These are phyloP conservation scores for Brassicogethes aeneus DNA, from an alignment of 2,888 invertebrate species.

Conservation along the genomic window DNA sequence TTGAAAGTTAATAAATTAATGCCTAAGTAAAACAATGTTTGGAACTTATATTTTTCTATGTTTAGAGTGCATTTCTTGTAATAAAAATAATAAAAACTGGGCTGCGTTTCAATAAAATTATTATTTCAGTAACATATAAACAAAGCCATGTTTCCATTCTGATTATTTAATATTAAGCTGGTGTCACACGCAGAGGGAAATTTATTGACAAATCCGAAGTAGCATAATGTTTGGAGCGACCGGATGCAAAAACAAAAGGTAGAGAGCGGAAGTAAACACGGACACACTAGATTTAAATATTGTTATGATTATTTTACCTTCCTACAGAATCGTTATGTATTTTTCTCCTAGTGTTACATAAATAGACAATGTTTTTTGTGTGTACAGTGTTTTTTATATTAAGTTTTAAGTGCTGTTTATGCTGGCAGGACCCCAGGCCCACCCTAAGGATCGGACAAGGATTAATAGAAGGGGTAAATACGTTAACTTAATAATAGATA, in stretches of 20 bases:
- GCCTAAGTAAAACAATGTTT: too few species aligned
- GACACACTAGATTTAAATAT: constrained; percentile 13
- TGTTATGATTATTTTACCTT: constrained; percentile 13
- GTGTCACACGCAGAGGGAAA: too few species aligned
- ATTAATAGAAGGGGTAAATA: constrained; percentile 51
- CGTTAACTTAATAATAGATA: too few species aligned
- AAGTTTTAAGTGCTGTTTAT: constrained; percentile 11
- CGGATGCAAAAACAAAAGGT: constrained; percentile 28
- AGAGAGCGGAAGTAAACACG: constrained; percentile 22
- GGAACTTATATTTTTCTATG: too few species aligned
- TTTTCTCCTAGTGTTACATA: constrained; percentile 4
- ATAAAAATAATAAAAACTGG: too few species aligned
- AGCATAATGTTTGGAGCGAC: constrained; percentile 12
- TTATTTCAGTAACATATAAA: too few species aligned
- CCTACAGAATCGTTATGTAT: constrained; percentile 6
- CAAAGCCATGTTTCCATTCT: too few species aligned
- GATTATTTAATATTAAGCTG: too few species aligned
- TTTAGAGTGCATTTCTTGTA: too few species aligned
- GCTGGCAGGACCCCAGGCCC: constrained; percentile 33
- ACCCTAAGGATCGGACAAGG: constrained; percentile 49
- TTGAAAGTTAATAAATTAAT: too few species aligned
- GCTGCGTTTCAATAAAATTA: too few species aligned
- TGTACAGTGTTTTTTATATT: constrained; percentile 9
- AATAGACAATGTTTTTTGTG: constrained; percentile 3
- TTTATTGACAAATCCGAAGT: too few species aligned